phyloP scores from a whole-genome alignment of 2,113 vertebrate genomes.

The Australoheros scitulus region DNA sequence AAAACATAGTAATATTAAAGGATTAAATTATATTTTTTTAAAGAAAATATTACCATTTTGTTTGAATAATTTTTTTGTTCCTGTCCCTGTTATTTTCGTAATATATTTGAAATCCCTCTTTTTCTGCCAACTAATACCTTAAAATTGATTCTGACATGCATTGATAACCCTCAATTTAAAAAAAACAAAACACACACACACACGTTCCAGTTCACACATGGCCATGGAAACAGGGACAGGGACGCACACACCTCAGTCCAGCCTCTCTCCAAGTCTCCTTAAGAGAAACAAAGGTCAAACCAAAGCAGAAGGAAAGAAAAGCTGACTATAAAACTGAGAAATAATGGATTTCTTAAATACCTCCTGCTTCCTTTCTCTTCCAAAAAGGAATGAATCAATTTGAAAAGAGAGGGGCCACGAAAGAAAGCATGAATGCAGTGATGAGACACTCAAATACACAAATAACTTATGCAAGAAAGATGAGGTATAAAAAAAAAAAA shows the following conservation, averaged over 20 bases:
- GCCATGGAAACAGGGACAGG: background rate
- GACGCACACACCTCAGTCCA: background rate
- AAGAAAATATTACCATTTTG: background rate
- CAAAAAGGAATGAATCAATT: background rate
- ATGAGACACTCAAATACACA: background rate
- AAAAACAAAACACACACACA: background rate
- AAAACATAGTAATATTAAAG: background rate
- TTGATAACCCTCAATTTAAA: background rate
- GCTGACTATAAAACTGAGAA: conserved; percentile 13
- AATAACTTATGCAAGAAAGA: background rate
- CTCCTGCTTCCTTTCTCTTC: background rate
- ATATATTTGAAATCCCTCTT: background rate
- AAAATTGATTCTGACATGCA: background rate
- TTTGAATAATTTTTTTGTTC: background rate
- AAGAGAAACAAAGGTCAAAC: too few relatives aligned
- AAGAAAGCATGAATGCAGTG: background rate
- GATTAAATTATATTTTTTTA: background rate
- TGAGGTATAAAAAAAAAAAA: background rate
- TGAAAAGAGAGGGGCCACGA: background rate
- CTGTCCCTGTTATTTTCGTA: background rate
- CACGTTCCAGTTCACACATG: too few relatives aligned
- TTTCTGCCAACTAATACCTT: background rate
- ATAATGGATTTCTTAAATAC: conserved; percentile 24
- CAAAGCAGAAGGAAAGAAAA: background rate
- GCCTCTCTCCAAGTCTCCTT: too few relatives aligned